Evolutionary conservation across 1,140 invertebrate species (phyloP), one percentile per base, ranked within the genome.

Genomic region (Zelostemma sp.): DNA sequence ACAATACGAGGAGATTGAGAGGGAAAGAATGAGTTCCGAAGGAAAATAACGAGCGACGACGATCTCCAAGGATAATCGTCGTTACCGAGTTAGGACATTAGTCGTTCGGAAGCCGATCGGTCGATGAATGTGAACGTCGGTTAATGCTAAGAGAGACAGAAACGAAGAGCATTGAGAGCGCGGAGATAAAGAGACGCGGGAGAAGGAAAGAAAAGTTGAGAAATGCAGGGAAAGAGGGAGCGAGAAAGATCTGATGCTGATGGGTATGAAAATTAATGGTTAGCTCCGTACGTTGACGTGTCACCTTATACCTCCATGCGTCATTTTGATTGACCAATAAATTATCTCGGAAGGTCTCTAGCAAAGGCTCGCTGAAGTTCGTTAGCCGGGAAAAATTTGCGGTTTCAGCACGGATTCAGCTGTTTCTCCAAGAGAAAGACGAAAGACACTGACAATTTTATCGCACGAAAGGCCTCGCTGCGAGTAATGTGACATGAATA

Each of bases 281-380:
- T 75, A 79, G 71, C 65, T 74, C 59, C 70, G 75, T 74, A 81
- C 78, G 80, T 77, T 83, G 80, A 84, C 82, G 81, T 81, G 80
- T 84, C 80, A 83, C 80, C 80, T 83, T 82, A 83, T 83, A 84
- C 80, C 81, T 79, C 76, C 81, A 84, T 84, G 77, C 76, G 81
- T 84, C 82, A 84, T 82, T 81, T 78, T 81, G 81, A 84, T 84
- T 83, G 82, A 83, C 81, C 77, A 82, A 84, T 84, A 84, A 83
- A 82, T 84, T 83, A 84, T 84, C 71, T 63, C 53, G 61, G 17
- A 68, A 57, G 60, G 51, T 60, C 57, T 61, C 51, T 64, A 17
- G 35, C 48, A 33, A 66, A 55, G 33, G 8, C 17, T 54, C 12
- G 12, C 17, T 40, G 19, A 45, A 40, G 53, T 48, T 41, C 51